Evolutionary conservation across 2,113 vertebrate species (phyloP).

Genomic region (Mormyrus lacerda): DNA sequence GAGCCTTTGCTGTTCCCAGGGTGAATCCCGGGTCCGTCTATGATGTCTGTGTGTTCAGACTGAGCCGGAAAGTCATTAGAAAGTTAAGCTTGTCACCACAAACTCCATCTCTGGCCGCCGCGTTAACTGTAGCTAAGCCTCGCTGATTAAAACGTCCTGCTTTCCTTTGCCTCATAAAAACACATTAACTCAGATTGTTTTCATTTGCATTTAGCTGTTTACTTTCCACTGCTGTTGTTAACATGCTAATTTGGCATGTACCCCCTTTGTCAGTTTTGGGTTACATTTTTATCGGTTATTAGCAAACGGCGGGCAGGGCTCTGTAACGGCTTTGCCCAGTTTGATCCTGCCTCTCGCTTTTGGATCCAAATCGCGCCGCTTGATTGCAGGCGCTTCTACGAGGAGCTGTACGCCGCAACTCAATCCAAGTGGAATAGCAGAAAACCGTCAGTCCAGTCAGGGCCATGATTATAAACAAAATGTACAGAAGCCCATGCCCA

Average conservation of each 20-base stretch:
- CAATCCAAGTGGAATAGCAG: not conserved
- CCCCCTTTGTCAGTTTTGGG: not conserved
- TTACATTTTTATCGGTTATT: not conserved
- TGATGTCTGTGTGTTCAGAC: not conserved
- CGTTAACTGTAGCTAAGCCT: not conserved
- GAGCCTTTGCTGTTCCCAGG: not conserved
- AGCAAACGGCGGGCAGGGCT: not conserved
- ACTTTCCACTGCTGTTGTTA: not conserved
- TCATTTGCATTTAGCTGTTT: not conserved
- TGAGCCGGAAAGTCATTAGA: not conserved
- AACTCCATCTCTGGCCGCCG: not conserved
- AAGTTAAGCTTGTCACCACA: not conserved
- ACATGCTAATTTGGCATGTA: not conserved
- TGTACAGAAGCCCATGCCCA: not conserved
- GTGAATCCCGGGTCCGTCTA: not conserved
- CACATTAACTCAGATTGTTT: slow-evolving; percentile 1
- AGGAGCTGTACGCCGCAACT: not conserved
- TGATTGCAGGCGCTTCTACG: not conserved
- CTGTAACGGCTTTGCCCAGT: not conserved
- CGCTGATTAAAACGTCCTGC: not conserved
- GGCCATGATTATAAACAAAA: not conserved
- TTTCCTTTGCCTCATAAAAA: not conserved
- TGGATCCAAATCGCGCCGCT: not conserved
- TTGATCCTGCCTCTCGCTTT: not conserved
- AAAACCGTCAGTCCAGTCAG: not conserved